phyloP scores from a whole-genome alignment of 2,888 invertebrate genomes.

The Torymus aiolomorphi region DNA sequence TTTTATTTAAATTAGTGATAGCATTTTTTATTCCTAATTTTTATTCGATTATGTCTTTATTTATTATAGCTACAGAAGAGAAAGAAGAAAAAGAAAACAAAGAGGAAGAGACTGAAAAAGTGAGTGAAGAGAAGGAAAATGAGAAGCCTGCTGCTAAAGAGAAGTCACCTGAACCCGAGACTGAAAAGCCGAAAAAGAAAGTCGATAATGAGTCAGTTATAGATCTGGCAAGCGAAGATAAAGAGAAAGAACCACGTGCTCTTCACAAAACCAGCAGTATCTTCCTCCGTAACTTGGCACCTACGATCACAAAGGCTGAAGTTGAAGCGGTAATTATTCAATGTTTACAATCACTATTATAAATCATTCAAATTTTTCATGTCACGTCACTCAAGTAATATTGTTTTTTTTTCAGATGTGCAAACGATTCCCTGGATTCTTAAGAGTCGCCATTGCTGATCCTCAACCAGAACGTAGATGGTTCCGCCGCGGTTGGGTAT shows the following conservation, averaged over 20 bases:
- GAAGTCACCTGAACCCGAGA: constrained; percentile 74
- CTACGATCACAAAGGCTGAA: constrained; percentile 96
- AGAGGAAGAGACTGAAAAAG: constrained; percentile 46
- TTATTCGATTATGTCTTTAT: neutral
- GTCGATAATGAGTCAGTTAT: constrained; percentile 74
- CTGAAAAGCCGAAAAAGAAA: constrained; percentile 73
- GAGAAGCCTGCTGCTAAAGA: constrained; percentile 69
- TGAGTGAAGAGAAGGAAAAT: constrained; percentile 67
- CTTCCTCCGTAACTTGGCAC: constrained; percentile 95
- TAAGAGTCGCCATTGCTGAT: constrained; percentile 97
- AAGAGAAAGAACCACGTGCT: constrained; percentile 80
- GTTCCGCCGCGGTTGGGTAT: constrained; percentile 98
- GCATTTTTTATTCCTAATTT: constrained; percentile 1
- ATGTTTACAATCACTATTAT: too few species aligned
- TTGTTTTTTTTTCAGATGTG: constrained; percentile 81
- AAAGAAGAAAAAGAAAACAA: constrained; percentile 59
- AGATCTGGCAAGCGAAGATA: constrained; percentile 73
- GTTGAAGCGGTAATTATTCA: constrained; percentile 89
- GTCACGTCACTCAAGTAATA: neutral
- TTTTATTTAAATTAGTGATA: neutral
- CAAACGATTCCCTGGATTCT: constrained; percentile 93
- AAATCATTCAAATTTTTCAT: constrained; percentile 4
- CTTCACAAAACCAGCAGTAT: constrained; percentile 98
- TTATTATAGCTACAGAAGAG: constrained; percentile 60
- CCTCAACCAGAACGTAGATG: constrained; percentile 97